These are phyloP conservation scores for Tenthredo scrophulariae DNA, from an alignment of 2,888 invertebrate species.

Conservation along the genomic window DNA sequence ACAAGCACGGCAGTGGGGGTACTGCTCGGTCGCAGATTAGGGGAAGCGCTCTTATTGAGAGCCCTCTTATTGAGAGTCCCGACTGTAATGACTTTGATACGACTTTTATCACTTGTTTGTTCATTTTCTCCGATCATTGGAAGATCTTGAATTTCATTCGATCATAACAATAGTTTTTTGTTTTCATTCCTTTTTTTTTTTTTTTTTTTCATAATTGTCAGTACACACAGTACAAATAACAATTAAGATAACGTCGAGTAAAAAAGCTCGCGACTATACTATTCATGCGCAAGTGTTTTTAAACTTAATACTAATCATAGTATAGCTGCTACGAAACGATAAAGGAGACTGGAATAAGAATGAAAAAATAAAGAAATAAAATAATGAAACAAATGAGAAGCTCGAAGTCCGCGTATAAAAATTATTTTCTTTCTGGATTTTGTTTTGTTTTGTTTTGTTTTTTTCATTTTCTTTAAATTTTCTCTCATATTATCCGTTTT, in stretches of 20 bases:
- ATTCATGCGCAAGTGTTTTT: background rate
- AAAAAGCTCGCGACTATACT: background rate
- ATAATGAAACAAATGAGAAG: background rate
- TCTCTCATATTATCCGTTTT: background rate
- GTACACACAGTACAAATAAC: too few relatives aligned
- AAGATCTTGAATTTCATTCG: background rate
- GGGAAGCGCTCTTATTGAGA: too few relatives aligned
- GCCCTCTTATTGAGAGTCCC: too few relatives aligned
- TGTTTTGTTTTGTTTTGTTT: background rate
- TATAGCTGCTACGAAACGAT: background rate
- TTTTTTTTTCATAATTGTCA: too few relatives aligned
- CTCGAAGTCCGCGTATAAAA: background rate
- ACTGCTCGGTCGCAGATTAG: too few relatives aligned
- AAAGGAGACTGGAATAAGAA: too few relatives aligned
- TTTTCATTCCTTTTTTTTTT: background rate
- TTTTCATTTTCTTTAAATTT: background rate
- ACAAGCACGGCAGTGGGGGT: too few relatives aligned
- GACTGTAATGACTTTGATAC: background rate
- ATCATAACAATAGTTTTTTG: background rate
- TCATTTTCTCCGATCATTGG: background rate
- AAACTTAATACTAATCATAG: background rate
- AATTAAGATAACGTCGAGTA: background rate
- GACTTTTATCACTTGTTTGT: background rate
- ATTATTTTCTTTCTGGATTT: background rate
- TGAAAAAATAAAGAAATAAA: background rate